phyloP scores from a whole-genome alignment of 2,888 invertebrate species.

The Cantharis lateralis region DNA sequence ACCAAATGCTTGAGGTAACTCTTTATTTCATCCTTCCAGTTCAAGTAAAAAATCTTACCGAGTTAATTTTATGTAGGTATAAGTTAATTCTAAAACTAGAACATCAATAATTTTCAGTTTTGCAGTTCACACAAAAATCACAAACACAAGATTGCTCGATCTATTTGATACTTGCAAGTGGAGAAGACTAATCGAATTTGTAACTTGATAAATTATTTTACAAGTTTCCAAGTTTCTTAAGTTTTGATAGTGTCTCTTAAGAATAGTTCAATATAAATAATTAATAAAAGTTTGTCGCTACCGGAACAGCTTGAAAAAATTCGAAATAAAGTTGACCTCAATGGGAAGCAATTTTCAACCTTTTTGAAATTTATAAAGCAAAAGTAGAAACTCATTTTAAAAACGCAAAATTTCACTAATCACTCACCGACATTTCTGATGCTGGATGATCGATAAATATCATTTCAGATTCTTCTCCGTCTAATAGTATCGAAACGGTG shows the following conservation, averaged over 20 bases:
- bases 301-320: no score
- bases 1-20: no score
- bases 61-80: no score
- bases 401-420: not conserved
- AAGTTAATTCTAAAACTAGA: no score
- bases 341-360: no score
- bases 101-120: not conserved
- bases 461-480: constrained; percentile 88
- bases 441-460: constrained; percentile 89
- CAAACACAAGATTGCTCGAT: not conserved
- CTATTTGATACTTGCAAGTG: not conserved
- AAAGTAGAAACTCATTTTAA: not conserved
- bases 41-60: no score
- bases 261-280: not conserved
- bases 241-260: not conserved
- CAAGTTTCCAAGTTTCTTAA: not conserved
- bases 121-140: not conserved
- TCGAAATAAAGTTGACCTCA: not conserved
- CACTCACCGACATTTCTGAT: constrained; percentile 87
- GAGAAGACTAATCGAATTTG: not conserved
- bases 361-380: not conserved
- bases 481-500: constrained; percentile 85
- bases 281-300: not conserved
- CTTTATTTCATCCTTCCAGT: no score
- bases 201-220: not conserved